A percentile compares a stretch with the other conserved stretches of the same genome.
These are phyloP conservation scores for Mixornis gularis DNA, from an alignment of 2,113 vertebrate genomes.

Conservation along the genomic window DNA sequence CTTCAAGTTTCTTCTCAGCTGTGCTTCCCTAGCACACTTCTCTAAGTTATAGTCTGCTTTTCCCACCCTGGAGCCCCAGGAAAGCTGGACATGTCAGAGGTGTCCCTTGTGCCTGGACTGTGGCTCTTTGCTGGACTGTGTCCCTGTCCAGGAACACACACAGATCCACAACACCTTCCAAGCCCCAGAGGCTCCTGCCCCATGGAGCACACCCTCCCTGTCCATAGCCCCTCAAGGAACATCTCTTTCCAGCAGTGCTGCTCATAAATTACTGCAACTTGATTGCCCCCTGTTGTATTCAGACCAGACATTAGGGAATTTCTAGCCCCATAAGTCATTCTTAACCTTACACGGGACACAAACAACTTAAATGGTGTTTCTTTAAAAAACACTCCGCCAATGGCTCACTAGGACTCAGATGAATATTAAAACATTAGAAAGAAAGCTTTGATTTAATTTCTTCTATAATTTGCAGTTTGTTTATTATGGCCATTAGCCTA, in stretches of 20 bases:
- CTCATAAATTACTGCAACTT: neutral
- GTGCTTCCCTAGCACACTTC: neutral
- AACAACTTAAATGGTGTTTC: neutral
- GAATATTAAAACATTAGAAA: neutral
- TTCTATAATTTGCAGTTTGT: neutral
- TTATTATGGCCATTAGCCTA: neutral
- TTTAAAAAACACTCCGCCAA: neutral
- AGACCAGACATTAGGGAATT: neutral
- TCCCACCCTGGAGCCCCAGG: neutral
- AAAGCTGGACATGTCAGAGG: neutral
- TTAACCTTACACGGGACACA: neutral
- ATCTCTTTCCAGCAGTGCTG: neutral
- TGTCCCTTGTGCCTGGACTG: neutral
- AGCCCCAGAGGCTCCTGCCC: neutral
- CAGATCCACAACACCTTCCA: neutral
- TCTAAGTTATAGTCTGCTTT: neutral
- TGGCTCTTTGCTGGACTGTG: neutral
- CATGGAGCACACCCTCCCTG: neutral
- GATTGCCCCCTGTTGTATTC: neutral
- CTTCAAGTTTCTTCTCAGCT: neutral
- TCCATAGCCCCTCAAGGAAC: neutral
- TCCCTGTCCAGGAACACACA: neutral
- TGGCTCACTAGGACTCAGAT: neutral
- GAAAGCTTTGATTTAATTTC: neutral
- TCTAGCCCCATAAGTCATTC: neutral